A percentile compares a stretch with the other conserved stretches of the same genome.
Evolutionary conservation across 2,888 invertebrate species (phyloP).

Genomic region (Philereme transversata): DNA sequence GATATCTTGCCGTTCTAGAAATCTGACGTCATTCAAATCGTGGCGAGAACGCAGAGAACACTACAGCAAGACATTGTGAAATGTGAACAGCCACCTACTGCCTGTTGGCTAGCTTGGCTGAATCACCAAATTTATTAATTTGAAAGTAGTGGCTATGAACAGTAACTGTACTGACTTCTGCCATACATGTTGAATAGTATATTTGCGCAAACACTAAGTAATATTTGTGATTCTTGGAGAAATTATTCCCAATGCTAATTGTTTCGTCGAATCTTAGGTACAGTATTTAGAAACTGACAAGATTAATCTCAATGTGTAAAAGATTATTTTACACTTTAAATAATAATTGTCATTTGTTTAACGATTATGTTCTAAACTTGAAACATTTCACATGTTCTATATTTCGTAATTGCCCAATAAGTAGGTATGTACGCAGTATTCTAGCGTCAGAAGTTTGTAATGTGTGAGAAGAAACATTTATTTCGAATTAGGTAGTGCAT

Average conservation of each 20-base stretch:
- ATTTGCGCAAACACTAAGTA: slow-evolving; percentile 64
- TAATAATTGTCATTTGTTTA: neutral
- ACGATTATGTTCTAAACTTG: slow-evolving; percentile 3
- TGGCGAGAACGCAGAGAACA: slow-evolving; percentile 68
- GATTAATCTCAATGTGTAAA: slow-evolving; percentile 46
- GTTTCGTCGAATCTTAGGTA: slow-evolving; percentile 80
- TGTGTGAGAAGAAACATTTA: neutral
- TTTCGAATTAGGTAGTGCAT: neutral
- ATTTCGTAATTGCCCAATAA: neutral
- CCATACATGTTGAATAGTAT: slow-evolving; percentile 74
- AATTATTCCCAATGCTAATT: slow-evolving; percentile 73
- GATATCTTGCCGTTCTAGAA: slow-evolving; percentile 77
- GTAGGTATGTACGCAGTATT: neutral
- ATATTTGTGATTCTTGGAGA: slow-evolving; percentile 73
- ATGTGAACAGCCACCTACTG: slow-evolving; percentile 82
- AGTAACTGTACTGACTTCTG: slow-evolving; percentile 78
- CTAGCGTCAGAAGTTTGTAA: neutral
- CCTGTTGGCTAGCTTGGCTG: slow-evolving; percentile 65
- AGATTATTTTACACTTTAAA: slow-evolving; percentile 27
- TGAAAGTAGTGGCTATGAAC: slow-evolving; percentile 79
- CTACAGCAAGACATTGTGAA: slow-evolving; percentile 77
- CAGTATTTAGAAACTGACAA: slow-evolving; percentile 63
- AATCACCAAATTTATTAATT: slow-evolving; percentile 68
- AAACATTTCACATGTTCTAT: neutral
- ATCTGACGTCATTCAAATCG: slow-evolving; percentile 78